Percentiles rank a stretch among this genome's conserved stretches.
phyloP scores from a whole-genome alignment of 2,888 invertebrate genomes.

The Aproaerema taeniolella region DNA sequence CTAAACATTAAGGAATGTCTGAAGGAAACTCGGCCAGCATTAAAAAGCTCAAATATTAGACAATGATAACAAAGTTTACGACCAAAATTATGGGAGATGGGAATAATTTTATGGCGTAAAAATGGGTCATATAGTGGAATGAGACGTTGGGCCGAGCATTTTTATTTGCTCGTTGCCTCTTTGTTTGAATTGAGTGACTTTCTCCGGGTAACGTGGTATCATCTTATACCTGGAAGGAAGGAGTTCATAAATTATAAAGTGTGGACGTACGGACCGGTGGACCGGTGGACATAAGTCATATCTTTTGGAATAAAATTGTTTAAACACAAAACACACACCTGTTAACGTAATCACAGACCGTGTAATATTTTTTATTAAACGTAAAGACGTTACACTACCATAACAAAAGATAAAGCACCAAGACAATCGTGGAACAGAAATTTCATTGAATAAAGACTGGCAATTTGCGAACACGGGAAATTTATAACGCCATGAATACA shows the following conservation, averaged over 20 bases:
- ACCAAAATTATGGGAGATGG: conserved; percentile 38
- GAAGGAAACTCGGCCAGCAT: conserved; percentile 35
- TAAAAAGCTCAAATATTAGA: conserved; percentile 60
- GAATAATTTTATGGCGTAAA: conserved; percentile 55
- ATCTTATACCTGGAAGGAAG: conserved; percentile 28
- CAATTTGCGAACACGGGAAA: conserved; percentile 29
- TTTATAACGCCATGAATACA: conserved; percentile 32
- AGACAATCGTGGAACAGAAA: too few relatives aligned
- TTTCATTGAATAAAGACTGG: conserved; percentile 21
- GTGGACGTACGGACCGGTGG: conserved; percentile 39
- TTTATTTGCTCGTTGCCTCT: conserved; percentile 60
- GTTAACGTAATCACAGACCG: conserved; percentile 17
- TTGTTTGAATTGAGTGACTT: conserved; percentile 47
- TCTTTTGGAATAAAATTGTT: conserved; percentile 22
- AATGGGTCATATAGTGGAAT: conserved; percentile 55
- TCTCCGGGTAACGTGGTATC: conserved; percentile 26
- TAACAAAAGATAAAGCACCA: too few relatives aligned
- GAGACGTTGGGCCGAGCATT: conserved; percentile 33
- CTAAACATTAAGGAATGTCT: conserved; percentile 17
- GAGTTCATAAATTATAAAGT: conserved; percentile 53
- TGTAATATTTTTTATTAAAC: conserved; percentile 5
- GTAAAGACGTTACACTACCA: not conserved
- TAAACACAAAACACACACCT: conserved; percentile 36
- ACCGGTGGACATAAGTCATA: conserved; percentile 13
- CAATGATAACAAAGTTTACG: conserved; percentile 53